A percentile compares a stretch with the other conserved stretches of the same genome.
phyloP scores from a whole-genome alignment of 2,888 invertebrate species.

The Halictus ligatus region DNA sequence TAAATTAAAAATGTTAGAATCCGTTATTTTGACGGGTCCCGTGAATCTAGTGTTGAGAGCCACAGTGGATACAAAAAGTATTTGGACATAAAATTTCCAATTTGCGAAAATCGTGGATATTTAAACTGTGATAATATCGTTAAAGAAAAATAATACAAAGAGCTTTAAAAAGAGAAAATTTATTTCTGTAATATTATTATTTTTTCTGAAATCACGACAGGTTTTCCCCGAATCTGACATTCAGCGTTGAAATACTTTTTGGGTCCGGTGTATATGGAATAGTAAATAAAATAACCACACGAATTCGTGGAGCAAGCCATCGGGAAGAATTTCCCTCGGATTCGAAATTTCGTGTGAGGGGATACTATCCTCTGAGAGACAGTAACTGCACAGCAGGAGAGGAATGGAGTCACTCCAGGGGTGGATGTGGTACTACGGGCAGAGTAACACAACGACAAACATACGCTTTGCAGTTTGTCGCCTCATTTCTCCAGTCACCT shows the following conservation, averaged over 20 bases:
- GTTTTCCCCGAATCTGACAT: not conserved
- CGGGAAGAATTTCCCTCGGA: not conserved
- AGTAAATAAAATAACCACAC: not conserved
- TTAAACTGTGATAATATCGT: too few species aligned
- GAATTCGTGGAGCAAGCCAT: not conserved
- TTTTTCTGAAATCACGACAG: not conserved
- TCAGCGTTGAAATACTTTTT: not conserved
- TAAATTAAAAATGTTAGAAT: too few species aligned
- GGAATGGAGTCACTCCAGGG: constrained; percentile 33
- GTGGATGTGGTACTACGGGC: not conserved
- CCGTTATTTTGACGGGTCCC: too few species aligned
- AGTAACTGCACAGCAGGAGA: constrained; percentile 28
- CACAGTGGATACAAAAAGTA: too few species aligned
- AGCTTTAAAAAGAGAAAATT: not conserved
- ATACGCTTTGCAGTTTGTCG: constrained; percentile 69
- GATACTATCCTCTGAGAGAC: constrained; percentile 33
- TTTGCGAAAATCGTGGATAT: too few species aligned
- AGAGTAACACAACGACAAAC: constrained; percentile 62
- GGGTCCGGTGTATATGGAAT: not conserved
- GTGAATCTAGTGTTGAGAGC: too few species aligned
- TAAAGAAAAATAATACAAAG: not conserved
- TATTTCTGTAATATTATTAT: too few species aligned
- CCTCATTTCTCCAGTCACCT: constrained; percentile 68
- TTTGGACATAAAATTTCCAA: too few species aligned
- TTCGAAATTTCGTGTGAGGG: constrained; percentile 8